Base-by-base conservation (phyloP, 2,797 vertebrate species). In the Manis pentadactyla region DNA sequence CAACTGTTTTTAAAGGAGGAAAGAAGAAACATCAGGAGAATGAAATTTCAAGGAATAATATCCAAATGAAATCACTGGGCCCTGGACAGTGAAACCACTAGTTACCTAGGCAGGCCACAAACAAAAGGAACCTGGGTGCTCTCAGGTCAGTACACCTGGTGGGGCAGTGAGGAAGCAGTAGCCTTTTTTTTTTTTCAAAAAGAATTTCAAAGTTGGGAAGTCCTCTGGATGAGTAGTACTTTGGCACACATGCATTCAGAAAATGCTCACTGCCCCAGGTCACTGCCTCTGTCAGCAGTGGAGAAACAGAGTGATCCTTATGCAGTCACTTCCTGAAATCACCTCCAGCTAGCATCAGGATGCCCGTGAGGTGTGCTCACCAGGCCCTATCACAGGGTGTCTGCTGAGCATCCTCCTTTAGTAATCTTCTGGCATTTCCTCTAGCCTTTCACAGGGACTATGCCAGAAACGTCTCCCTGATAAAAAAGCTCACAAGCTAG, bases 391-490 rank as follows among this genome's bases (percentile, higher is more conserved):
- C 49, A 34, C 18, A 74, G 21, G 42, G 49, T 51, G 90, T 91
- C 94, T 96, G 74, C 69, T 66, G 13, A 69, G 78, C 77, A 87
- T 68, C 86, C 90, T 95, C 87, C 92, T 83, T 86, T 17, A 79
- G 46, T 90, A 63, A 96, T 59, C 59, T 71, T 39, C 74, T 85
- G 93, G 91, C 82, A 83, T 82, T 71, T 82, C 71, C 93, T 95
- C 78, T 49, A 66, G 69, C 9, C 78, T 94, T 95, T 91, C 53
- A 53, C 39, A 31, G 49, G 14, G 29, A 71, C 18, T 93, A 19
- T 51, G 86, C 85, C 97, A 96, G 89, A 91, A 94, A 81, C 57
- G 57, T 51, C 69, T 90, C 85, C 81, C 86, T 93, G 74, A 96
- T 94, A 64, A 90, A 83, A 94, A 59, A 87, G 53, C 75, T 93